A percentile compares a stretch with the other conserved stretches of the same genome.
Conservation (phyloP, 1,140 invertebrate species). For the Euborellia annulipes region DNA sequence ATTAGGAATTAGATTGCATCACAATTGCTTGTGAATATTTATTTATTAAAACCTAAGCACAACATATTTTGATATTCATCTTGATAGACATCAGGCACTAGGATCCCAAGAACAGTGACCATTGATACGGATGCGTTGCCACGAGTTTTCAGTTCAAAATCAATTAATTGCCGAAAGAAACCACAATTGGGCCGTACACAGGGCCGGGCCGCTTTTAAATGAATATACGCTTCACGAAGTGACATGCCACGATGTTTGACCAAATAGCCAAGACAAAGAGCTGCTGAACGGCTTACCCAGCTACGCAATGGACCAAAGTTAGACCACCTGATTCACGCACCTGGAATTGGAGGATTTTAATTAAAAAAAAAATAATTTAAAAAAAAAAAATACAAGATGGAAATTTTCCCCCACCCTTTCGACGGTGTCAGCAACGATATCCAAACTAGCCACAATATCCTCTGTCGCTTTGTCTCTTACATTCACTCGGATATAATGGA, state of each 20-base stretch:
- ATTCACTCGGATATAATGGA: conserved; percentile 45
- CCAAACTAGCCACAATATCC: conserved; percentile 54
- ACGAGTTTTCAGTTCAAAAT: conserved; percentile 50
- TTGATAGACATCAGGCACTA: conserved; percentile 33
- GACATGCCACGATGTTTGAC: conserved; percentile 67
- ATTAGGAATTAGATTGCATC: too few relatives aligned
- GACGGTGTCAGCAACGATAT: conserved; percentile 56
- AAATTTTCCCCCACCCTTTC: too few relatives aligned
- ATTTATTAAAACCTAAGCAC: too few relatives aligned
- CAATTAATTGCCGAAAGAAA: conserved; percentile 76
- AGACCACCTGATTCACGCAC: conserved; percentile 46
- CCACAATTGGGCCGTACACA: conserved; percentile 78
- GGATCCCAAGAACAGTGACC: conserved; percentile 25
- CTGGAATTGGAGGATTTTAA: conserved; percentile 21
- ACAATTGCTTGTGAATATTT: too few relatives aligned
- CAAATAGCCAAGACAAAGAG: conserved; percentile 73
- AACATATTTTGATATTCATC: conserved; percentile 15
- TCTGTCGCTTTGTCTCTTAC: conserved; percentile 51
- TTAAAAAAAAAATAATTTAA: too few relatives aligned
- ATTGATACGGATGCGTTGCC: conserved; percentile 28
- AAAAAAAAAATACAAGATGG: conserved; percentile 12
- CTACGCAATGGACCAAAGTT: conserved; percentile 75
- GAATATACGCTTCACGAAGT: conserved; percentile 60
- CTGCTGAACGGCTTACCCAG: conserved; percentile 77
- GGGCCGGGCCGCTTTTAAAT: conserved; percentile 47